Conservation (phyloP, 30 jellyfish, hydroid and myxozoan species). For the Haliclystus octoradiatus region DNA sequence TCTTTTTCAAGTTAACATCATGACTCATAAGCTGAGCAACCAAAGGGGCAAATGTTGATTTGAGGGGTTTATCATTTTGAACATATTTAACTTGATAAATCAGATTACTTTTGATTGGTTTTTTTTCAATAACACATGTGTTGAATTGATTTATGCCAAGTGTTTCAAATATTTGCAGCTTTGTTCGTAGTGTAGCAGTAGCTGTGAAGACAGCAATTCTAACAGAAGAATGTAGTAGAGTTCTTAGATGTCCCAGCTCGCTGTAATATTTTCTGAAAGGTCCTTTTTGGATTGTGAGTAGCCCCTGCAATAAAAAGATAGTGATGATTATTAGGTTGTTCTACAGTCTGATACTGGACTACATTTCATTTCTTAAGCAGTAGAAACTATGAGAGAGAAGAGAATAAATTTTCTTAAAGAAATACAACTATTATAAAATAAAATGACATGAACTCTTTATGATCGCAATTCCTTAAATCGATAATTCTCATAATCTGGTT, state of each 20-base stretch:
- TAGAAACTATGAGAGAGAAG: no score
- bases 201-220: slow-evolving; percentile 34
- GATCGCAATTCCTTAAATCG: no score
- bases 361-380: no score
- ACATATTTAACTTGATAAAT: slow-evolving; percentile 2
- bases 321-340: no score
- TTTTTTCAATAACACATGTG: slow-evolving; percentile 22
- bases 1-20: slow-evolving; percentile 9
- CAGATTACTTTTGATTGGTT: slow-evolving; percentile 20
- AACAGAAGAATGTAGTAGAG: slow-evolving; percentile 19
- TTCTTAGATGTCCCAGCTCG: slow-evolving; percentile 9
- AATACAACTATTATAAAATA: no score
- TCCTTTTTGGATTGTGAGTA: no score
- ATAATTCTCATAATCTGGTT: no score
- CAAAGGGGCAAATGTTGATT: slow-evolving; percentile 8
- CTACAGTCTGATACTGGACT: no score
- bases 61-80: slow-evolving; percentile 12
- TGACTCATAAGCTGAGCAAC: slow-evolving; percentile 7
- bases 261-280: slow-evolving; percentile 34
- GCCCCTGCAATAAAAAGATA: no score
- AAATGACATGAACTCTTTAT: no score
- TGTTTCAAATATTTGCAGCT: slow-evolving; percentile 27
- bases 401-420: no score
- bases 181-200: slow-evolving; percentile 22
- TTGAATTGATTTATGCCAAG: slow-evolving; percentile 12